Conservation (phyloP, 2,797 vertebrate species). For the Bryconaethiops microstoma region DNA sequence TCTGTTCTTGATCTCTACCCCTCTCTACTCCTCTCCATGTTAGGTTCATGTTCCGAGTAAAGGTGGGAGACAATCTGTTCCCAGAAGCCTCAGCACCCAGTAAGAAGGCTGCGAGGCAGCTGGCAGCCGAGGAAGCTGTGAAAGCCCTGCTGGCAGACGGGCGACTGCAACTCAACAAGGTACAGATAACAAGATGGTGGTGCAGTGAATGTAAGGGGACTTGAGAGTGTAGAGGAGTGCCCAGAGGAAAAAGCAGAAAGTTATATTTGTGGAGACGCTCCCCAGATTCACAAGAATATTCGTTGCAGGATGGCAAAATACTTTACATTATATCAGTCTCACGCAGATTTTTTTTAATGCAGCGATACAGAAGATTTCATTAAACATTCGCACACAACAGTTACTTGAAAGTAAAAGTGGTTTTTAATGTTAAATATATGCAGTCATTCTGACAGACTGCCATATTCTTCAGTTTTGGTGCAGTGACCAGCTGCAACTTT, state of each 20-base stretch:
- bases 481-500: no score
- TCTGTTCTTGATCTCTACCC: neutral
- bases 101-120: constrained; percentile 94
- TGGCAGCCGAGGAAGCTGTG: constrained; percentile 93
- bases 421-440: no score
- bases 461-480: neutral
- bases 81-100: constrained; percentile 89
- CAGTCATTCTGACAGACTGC: neutral
- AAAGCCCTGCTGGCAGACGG: constrained; percentile 86
- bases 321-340: no score
- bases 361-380: no score
- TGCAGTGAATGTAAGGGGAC: neutral
- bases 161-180: constrained; percentile 80
- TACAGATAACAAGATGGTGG: constrained; percentile 49
- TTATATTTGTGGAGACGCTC: no score
- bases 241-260: neutral
- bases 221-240: neutral
- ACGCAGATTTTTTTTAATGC: no score
- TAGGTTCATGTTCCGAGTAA: constrained; percentile 94
- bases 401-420: no score
- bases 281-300: no score
- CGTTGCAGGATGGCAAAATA: no score
- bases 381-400: no score
- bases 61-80: constrained; percentile 87
- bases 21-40: constrained; percentile 29